Conservation (phyloP, 2,797 vertebrate genomes). For the Amazona ochrocephala region DNA sequence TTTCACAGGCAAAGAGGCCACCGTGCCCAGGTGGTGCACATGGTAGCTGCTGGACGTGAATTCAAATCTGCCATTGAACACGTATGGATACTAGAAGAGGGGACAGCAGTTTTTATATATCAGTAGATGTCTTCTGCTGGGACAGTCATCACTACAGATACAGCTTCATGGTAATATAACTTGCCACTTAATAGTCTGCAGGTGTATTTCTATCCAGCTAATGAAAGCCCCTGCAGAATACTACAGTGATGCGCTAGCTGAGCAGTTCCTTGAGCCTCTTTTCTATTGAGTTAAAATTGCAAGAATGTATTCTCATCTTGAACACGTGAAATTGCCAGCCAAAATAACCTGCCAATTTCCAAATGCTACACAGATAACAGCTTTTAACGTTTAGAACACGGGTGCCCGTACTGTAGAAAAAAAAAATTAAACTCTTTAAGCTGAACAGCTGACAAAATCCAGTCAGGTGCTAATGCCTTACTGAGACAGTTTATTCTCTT, state of each 20-base stretch:
- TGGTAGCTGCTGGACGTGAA: neutral
- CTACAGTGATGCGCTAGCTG: neutral
- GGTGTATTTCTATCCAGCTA: neutral
- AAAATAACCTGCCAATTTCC: neutral
- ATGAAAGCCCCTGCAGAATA: neutral
- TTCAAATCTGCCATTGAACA: neutral
- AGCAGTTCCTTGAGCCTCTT: neutral
- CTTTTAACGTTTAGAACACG: neutral
- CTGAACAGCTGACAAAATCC: neutral
- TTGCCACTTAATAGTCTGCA: neutral
- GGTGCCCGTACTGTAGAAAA: neutral
- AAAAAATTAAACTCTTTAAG: neutral
- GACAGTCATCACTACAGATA: accelerated
- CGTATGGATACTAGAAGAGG: neutral
- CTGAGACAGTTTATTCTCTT: neutral
- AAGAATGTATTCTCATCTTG: neutral
- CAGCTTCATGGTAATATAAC: neutral
- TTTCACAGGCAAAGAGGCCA: accelerated
- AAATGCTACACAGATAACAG: neutral
- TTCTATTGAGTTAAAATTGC: neutral
- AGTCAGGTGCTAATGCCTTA: neutral
- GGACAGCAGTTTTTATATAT: neutral
- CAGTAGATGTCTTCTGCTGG: neutral
- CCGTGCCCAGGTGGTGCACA: accelerated
- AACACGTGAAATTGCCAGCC: neutral